Evolutionary conservation across 2,888 invertebrate species (phyloP), one percentile per base, ranked within the genome.

Genomic region (Teleogryllus oceanicus): DNA sequence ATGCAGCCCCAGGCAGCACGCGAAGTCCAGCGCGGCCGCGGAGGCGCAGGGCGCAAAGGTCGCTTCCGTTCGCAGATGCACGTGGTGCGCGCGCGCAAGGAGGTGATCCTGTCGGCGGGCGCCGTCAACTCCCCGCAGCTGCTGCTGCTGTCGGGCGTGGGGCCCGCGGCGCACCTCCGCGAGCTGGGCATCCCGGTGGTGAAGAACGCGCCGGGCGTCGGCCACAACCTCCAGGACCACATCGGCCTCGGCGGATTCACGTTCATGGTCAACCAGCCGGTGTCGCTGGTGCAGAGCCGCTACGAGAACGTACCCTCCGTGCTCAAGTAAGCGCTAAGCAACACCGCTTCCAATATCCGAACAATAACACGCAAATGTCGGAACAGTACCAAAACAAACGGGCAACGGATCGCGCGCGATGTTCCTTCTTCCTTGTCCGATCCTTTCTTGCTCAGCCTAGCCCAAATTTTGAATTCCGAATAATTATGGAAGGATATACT

Each of bases 41-140:
- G 24, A 4, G 24, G 2, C 24, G 24, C 2, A 37, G 24, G 24
- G 24, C 5, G 37, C 37, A 37, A 37, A 37, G 37, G 37, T 37
- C 37, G 37, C 37, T 37, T 37, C 8, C 37, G 37, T 37, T 5
- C 37, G 10, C 92, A 92, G 87, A 85, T 93, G 0, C 91, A 93
- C 84, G 90, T 93, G 78, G 91, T 96, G 2, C 88, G 93, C 81
- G 95, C 96, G 0, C 90, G 90, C 51, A 96, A 94, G 85, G 97
- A 97, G 86, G 94, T 99, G 0, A 94, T 99, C 78, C 85, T 99
- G 2, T 95, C 96, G 1, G 96, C 94, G 0, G 99, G 99, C 0
- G 91, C 98, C 0, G 91, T 99, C 0, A 98, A 97, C 85, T 94
- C 97, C 0, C 96, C 99, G 0, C 98, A 99, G 85, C 85, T 99